Evolutionary conservation across 2,113 vertebrate genomes (phyloP), one percentile per base, ranked within the genome.

Genomic region (Plecotus auritus): DNA sequence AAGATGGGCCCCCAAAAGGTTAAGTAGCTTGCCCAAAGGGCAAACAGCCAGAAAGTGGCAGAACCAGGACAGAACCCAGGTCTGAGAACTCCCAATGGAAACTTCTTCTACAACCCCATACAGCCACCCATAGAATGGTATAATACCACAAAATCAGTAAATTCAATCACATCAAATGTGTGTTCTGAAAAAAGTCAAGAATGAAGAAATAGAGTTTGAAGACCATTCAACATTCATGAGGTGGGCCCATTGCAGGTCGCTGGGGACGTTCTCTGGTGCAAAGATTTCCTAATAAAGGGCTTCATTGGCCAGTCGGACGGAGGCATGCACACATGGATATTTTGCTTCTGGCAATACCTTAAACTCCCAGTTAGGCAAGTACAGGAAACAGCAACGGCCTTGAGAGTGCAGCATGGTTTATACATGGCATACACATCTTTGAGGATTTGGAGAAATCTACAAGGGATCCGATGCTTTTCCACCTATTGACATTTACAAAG

Each of bases 401-500:
- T 98, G 98, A 98, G 98, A 98, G 97, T 90, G 95, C 91, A 98
- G 98, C 95, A 93, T 93, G 91, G 95, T 98, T 98, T 98, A 98
- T 98, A 98, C 97, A 98, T 96, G 98, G 98, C 97, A 95, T 96
- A 97, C 97, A 97, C 98, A 98, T 98, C 99, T 98, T 98, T 90
- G 97, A 98, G 98, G 98, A 98, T 98, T 98, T 98, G 97, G 98
- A 98, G 98, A 98, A 99, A 98, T 98, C 98, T 98, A 98, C 97
- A 97, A 98, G 98, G 98, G 98, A 98, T 98, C 97, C 98, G 97
- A 97, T 98, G 98, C 98, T 98, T 98, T 98, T 98, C 98, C 98
- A 99, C 98, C 98, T 99, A 99, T 98, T 98, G 99, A 99, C 98
- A 98, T 99, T 98, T 99, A 99, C 99, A 99, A 99, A 99, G 99